Conservation (phyloP, 2,113 vertebrate genomes). For the Sakesphorus luctuosus region DNA sequence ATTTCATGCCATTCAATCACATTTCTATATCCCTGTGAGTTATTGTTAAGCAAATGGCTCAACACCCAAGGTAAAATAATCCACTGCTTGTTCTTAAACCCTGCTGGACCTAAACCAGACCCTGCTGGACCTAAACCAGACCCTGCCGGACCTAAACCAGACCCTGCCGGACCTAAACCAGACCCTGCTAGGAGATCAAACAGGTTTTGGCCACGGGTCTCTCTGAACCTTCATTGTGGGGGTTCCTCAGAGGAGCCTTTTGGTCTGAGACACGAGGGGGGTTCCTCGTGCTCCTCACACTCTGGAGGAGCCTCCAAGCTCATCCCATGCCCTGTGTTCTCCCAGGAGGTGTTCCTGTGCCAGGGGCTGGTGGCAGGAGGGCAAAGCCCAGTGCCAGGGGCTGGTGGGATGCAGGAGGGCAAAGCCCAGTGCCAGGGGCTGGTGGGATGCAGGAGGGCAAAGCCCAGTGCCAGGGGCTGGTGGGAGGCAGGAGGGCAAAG, state of each 20-base stretch:
- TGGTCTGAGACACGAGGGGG: fast-evolving
- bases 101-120: not conserved
- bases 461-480: not conserved
- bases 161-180: not conserved
- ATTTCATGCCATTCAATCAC: not conserved
- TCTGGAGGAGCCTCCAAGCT: not conserved
- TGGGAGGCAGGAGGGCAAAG: not conserved
- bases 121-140: not conserved
- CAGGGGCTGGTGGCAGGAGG: not conserved
- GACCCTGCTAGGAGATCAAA: not conserved
- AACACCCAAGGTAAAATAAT: not conserved
- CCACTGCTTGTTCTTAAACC: fast-evolving
- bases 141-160: no score
- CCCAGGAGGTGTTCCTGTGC: not conserved
- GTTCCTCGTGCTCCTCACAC: not conserved
- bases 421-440: fast-evolving
- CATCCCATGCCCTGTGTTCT: fast-evolving
- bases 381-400: not conserved
- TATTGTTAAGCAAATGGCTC: not conserved
- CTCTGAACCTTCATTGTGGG: not conserved
- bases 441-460: not conserved
- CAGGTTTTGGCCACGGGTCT: not conserved
- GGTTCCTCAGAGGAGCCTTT: not conserved
- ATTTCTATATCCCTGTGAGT: not conserved
- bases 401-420: not conserved